Evolutionary conservation across 1,140 invertebrate species (phyloP).

Genomic region (Zeugodacus cucurbitae): DNA sequence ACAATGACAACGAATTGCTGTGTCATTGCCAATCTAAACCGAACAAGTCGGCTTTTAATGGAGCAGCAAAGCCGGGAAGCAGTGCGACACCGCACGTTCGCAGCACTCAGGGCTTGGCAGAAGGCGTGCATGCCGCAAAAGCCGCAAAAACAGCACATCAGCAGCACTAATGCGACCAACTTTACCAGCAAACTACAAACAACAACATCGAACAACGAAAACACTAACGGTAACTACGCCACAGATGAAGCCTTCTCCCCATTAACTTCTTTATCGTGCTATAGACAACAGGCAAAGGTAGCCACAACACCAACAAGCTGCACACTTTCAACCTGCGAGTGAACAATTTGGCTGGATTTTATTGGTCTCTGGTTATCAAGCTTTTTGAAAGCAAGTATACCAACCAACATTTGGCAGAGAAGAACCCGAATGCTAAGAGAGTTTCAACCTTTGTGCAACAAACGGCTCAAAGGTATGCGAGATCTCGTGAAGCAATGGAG

Average conservation of each 20-base stretch:
- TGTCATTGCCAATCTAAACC: constrained; percentile 25
- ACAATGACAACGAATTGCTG: neutral
- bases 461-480: too few relatives aligned
- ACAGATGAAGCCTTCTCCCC: neutral
- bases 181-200: neutral
- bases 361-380: too few relatives aligned
- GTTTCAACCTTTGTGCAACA: too few relatives aligned
- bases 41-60: neutral
- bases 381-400: too few relatives aligned
- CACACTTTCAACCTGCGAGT: too few relatives aligned
- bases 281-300: too few relatives aligned
- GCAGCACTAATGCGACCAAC: neutral
- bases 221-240: neutral
- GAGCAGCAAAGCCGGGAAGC: neutral
- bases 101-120: neutral
- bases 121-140: neutral
- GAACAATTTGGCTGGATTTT: too few relatives aligned
- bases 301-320: too few relatives aligned
- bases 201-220: neutral
- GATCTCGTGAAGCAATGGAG: too few relatives aligned
- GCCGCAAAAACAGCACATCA: neutral
- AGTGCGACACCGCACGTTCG: neutral
- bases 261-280: too few relatives aligned
- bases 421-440: too few relatives aligned
- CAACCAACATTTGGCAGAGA: too few relatives aligned